Conservation (phyloP, 2,797 vertebrate genomes). For the Pangasius sanitwongsei region DNA sequence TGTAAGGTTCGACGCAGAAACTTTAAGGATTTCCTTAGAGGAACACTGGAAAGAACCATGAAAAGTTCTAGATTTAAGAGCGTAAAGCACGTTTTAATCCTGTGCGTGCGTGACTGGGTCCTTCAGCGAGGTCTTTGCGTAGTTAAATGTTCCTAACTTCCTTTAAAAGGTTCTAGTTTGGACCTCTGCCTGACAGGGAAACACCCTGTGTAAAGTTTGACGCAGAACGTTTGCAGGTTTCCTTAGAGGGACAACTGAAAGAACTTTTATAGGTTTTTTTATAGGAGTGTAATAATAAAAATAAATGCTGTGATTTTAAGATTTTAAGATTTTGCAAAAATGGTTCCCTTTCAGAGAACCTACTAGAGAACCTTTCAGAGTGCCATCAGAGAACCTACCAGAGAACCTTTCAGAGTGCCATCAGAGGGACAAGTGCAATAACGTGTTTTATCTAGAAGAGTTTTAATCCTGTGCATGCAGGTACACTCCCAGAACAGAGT, state of each 20-base stretch:
- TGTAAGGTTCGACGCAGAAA: neutral
- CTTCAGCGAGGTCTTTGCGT: neutral
- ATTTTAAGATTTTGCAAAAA: neutral
- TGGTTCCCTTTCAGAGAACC: neutral
- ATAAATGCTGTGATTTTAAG: neutral
- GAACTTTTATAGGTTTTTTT: neutral
- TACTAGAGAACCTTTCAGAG: too few relatives aligned
- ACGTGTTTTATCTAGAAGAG: neutral
- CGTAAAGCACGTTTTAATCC: too few relatives aligned
- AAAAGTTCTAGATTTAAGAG: neutral
- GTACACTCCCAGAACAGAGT: neutral
- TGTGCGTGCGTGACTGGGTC: neutral
- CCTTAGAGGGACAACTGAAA: neutral
- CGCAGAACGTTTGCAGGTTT: too few relatives aligned
- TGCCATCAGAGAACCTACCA: too few relatives aligned
- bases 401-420: neutral
- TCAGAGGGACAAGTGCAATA: neutral
- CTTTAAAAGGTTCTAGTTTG: neutral
- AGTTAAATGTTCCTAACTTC: neutral
- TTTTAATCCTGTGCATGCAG: neutral
- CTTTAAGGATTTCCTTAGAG: neutral
- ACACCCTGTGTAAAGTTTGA: neutral
- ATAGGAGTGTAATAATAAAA: neutral
- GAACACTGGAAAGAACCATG: constrained; percentile 2
- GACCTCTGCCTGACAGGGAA: neutral